phyloP scores from a whole-genome alignment of 2,797 vertebrate genomes.

The Myotis findleyi region DNA sequence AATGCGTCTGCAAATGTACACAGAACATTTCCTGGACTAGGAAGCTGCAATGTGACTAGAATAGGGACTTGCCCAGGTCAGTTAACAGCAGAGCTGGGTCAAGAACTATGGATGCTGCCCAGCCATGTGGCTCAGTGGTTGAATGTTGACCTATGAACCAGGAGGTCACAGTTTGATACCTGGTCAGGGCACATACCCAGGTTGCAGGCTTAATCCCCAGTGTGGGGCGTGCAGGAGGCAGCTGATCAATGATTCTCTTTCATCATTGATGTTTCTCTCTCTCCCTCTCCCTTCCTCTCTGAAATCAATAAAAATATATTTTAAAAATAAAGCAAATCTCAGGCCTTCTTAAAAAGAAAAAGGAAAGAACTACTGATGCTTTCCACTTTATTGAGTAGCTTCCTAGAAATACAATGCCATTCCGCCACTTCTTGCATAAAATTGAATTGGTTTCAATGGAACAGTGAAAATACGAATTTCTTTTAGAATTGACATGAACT shows the following conservation, averaged over 20 bases:
- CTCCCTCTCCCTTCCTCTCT: too few relatives aligned
- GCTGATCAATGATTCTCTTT: too few relatives aligned
- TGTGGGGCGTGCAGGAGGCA: too few relatives aligned
- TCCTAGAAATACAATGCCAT: constrained; percentile 45
- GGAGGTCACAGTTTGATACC: too few relatives aligned
- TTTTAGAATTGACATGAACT: constrained; percentile 1
- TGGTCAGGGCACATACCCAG: too few relatives aligned
- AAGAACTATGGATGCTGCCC: not conserved
- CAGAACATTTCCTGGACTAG: not conserved
- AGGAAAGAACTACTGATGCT: not conserved
- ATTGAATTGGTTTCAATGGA: not conserved
- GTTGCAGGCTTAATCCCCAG: too few relatives aligned
- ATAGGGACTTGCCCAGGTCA: not conserved
- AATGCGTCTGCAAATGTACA: not conserved
- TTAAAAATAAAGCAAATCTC: too few relatives aligned
- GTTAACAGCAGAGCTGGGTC: not conserved
- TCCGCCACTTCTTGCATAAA: not conserved
- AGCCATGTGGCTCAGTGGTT: too few relatives aligned
- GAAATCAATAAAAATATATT: too few relatives aligned
- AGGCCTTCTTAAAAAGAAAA: too few relatives aligned
- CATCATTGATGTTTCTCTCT: too few relatives aligned
- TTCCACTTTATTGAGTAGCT: not conserved
- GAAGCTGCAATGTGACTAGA: not conserved
- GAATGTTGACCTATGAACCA: too few relatives aligned
- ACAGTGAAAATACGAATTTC: not conserved